Base-by-base conservation (phyloP, 2,113 vertebrate genomes). In the Shinisaurus crocodilurus region DNA sequence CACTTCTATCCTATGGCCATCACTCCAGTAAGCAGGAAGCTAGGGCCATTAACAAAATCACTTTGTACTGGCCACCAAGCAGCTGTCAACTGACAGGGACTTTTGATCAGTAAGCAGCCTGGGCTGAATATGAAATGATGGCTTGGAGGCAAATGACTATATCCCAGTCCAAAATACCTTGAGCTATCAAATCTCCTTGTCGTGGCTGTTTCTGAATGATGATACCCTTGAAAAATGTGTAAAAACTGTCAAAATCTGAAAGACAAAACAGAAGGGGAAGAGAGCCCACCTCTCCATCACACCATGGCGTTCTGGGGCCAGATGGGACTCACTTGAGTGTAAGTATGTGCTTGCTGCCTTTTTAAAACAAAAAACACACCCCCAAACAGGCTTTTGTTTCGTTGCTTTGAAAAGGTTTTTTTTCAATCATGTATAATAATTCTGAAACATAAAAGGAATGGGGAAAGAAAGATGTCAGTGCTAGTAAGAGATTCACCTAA, bases 351-450 rank as follows among this genome's bases (percentile, higher is more conserved):
- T 96, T 34, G 92, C 72, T 86, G 82, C 82, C 90, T 86, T 93
- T 75, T 95, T 93, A 85, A 93, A 90, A 48, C 82, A 93, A 88
- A 48, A 94, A 90, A 94, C 90, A 25, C 94, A n/a, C n/a, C n/a
- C n/a, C n/a, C n/a, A n/a, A n/a, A 88, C 85, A 86, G 70, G 4
- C 76, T 96, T 95, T 91, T 91, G 89, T 72, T 91, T 93, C 48
- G 6, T 3, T 93, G 60, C 91, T 89, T 76, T 92, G 85, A 89
- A 88, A 91, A 40, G 92, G 89, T 90, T 91, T 74, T 90, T n/a
- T 65, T 86, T 96, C 88, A 85, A 92, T 84, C 80, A 93, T 93
- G 90, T 87, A 88, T 95, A 94, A 93, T 92, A 90, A 92, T 93
- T 95, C 91, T 74, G 84, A 45, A 63, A 72, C 67, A 93, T 70